Conservation (phyloP, 2,797 vertebrate genomes). For the Delichon dasypus region DNA sequence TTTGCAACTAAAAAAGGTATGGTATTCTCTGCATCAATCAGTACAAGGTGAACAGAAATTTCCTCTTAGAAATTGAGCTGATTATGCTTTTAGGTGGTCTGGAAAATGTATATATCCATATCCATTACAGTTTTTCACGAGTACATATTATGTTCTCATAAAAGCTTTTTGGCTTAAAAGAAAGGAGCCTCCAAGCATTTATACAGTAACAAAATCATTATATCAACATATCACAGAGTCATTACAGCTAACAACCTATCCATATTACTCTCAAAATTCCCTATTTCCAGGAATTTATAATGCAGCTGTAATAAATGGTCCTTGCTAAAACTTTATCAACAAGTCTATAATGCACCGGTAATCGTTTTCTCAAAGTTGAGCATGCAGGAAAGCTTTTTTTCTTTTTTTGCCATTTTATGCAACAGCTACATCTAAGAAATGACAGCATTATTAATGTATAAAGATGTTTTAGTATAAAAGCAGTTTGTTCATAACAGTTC, state of each 20-base stretch:
- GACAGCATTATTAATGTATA: neutral
- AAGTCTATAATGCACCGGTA: neutral
- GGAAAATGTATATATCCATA: neutral
- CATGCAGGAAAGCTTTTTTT: neutral
- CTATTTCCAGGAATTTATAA: constrained; percentile 30
- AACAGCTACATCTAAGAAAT: neutral
- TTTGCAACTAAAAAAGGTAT: neutral
- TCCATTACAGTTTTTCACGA: neutral
- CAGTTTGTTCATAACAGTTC: neutral
- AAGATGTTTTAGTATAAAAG: neutral
- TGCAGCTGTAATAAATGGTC: neutral
- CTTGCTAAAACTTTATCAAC: neutral
- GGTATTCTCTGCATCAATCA: neutral
- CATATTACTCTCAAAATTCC: neutral
- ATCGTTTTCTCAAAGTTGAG: neutral
- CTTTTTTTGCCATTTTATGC: neutral
- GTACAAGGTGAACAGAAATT: neutral
- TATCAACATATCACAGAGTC: neutral
- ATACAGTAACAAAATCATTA: constrained; percentile 9
- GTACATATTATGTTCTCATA: neutral
- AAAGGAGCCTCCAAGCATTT: constrained; percentile 1
- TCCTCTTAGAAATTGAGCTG: neutral
- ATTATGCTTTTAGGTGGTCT: neutral
- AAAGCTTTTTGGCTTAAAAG: neutral
- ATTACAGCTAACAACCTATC: neutral